Conservation (phyloP, 2,797 vertebrate genomes). For the Typhlichthys eigenmanni region DNA sequence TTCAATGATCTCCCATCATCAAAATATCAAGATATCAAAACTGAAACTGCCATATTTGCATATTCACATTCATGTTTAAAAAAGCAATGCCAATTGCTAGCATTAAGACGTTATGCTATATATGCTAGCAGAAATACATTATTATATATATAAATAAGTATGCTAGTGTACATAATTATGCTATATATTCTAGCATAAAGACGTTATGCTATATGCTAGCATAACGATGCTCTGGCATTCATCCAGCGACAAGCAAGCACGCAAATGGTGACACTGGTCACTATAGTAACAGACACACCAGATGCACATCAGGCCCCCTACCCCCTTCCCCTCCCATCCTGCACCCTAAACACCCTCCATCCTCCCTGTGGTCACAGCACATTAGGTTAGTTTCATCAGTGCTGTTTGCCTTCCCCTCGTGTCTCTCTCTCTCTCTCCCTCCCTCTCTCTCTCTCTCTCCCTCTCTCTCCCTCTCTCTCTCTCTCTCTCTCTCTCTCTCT, state of each 20-base stretch:
- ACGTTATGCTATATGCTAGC: no score
- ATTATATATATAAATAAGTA: no score
- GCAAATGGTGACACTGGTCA: constrained; percentile 38
- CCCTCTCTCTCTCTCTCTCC: background rate
- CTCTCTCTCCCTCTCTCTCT: constrained; percentile 3
- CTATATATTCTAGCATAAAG: background rate
- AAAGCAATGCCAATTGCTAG: background rate
- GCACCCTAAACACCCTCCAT: background rate
- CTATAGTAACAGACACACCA: constrained; percentile 61
- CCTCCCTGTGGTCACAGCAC: constrained; percentile 45
- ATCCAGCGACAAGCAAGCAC: background rate
- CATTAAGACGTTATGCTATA: background rate
- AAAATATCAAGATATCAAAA: no score
- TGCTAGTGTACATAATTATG: background rate
- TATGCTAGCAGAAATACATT: no score
- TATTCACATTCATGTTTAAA: no score
- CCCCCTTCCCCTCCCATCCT: constrained; percentile 13
- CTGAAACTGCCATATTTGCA: no score
- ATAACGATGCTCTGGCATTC: background rate
- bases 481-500: constrained; percentile 11
- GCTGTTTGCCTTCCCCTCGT: constrained; percentile 21
- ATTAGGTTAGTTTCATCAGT: constrained; percentile 59
- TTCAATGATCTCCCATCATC: no score
- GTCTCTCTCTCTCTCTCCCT: background rate
- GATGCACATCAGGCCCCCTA: constrained; percentile 9